Evolutionary conservation across 2,113 vertebrate species (phyloP).

Genomic region (Euleptes europaea): DNA sequence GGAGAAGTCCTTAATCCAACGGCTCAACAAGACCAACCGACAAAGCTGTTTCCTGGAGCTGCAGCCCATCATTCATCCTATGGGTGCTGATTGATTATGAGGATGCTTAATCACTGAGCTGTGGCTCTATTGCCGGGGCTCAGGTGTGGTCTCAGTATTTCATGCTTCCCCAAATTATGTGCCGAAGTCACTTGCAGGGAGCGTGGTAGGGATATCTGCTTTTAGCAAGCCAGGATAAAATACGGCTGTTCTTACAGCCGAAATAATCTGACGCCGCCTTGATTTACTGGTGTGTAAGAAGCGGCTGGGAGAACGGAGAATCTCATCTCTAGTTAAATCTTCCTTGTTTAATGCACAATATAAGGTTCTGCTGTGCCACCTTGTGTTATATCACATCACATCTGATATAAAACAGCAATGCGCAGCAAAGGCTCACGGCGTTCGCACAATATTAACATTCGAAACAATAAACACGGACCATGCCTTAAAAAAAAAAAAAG

Average conservation of each 20-base stretch:
- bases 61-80: constrained; percentile 47
- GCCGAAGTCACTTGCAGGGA: neutral
- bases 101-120: constrained; percentile 29
- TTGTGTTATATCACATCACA: constrained; percentile 71
- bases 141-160: neutral
- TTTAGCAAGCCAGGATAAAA: constrained; percentile 15
- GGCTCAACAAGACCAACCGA: constrained; percentile 48
- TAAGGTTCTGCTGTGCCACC: constrained; percentile 76
- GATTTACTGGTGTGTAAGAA: constrained; percentile 39
- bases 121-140: constrained; percentile 21
- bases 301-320: constrained; percentile 37
- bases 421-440: constrained; percentile 28
- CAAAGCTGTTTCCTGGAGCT: constrained; percentile 39
- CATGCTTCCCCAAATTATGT: neutral
- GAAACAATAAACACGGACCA: constrained; percentile 30
- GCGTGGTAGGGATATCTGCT: constrained; percentile 1
- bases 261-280: constrained; percentile 46
- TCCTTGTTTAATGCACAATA: constrained; percentile 37
- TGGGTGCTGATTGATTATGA: constrained; percentile 32
- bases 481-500: constrained; percentile 23
- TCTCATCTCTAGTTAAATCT: constrained; percentile 57
- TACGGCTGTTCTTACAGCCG: neutral
- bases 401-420: constrained; percentile 42
- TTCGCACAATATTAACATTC: constrained; percentile 33
- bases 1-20: constrained; percentile 8